phyloP scores from a whole-genome alignment of 2,888 invertebrate species.

The Cremastobaeus sp. region DNA sequence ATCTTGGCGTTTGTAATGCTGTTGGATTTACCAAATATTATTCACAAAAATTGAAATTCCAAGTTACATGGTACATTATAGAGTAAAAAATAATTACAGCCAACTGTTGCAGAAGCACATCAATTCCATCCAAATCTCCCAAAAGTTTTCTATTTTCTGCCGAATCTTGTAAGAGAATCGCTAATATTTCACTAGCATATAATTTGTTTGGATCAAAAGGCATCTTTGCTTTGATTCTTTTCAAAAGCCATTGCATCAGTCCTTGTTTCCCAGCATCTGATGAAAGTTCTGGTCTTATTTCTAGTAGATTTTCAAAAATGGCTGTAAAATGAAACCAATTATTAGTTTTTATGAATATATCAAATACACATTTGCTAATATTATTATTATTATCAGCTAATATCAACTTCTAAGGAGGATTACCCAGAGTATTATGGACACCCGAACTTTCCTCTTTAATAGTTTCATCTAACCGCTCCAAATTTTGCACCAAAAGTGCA shows the following conservation, averaged over 20 bases:
- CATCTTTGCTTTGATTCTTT: conserved; percentile 91
- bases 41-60: no score
- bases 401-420: no score
- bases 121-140: conserved; percentile 97
- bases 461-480: conserved; percentile 94
- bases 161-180: conserved; percentile 95
- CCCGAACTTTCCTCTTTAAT: conserved; percentile 97
- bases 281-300: conserved; percentile 91
- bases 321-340: conserved; percentile 79
- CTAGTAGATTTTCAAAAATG: conserved; percentile 96
- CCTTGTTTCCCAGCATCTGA: conserved; percentile 93
- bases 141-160: conserved; percentile 88
- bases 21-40: no score
- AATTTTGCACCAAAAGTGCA: conserved; percentile 93
- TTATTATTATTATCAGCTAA: no score
- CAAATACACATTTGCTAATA: no score
- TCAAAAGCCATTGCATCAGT: conserved; percentile 93
- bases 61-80: no score
- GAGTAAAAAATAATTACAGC: conserved; percentile 81
- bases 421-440: conserved; percentile 94
- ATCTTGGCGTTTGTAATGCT: conserved; percentile 96
- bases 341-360: no score
- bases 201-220: conserved; percentile 97
- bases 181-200: conserved; percentile 96
- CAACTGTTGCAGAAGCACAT: conserved; percentile 95